A percentile compares a stretch with the other conserved stretches of the same genome.
These are phyloP conservation scores for Acridotheres tristis DNA, from an alignment of 2,797 vertebrate genomes.

Conservation along the genomic window DNA sequence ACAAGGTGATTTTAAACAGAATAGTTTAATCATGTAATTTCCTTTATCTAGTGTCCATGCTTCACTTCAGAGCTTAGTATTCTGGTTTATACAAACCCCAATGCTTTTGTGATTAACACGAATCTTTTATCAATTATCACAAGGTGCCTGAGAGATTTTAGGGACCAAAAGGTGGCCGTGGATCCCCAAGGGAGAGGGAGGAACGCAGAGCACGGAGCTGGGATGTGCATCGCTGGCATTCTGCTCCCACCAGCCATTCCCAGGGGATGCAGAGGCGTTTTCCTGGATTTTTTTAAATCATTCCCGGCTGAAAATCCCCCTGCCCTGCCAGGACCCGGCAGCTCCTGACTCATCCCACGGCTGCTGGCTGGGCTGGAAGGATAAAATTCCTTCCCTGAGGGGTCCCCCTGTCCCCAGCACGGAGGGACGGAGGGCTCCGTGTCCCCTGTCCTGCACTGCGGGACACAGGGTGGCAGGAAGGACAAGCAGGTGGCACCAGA, in stretches of 20 bases:
- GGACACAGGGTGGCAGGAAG: not conserved
- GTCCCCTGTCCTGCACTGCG: not conserved
- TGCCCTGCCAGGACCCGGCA: not conserved
- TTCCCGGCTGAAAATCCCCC: not conserved
- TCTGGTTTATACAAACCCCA: too few species aligned
- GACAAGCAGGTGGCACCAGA: not conserved
- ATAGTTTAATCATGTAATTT: too few species aligned
- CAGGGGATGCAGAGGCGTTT: not conserved
- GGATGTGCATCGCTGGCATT: not conserved
- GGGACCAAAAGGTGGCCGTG: not conserved
- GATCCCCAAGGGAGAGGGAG: not conserved
- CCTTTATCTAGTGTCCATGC: too few species aligned
- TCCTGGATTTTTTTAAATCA: not conserved
- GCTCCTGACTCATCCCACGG: not conserved
- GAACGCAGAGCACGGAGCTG: not conserved
- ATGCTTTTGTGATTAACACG: too few species aligned
- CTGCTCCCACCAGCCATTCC: not conserved
- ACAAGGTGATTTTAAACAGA: too few species aligned
- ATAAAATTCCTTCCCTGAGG: not conserved
- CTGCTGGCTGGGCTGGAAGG: not conserved
- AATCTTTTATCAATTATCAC: too few species aligned
- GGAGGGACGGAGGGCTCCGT: not conserved
- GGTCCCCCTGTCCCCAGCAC: not conserved
- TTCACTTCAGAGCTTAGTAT: too few species aligned
- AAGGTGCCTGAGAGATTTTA: not conserved